A percentile compares a stretch with the other conserved stretches of the same genome.
Evolutionary conservation across 2,888 invertebrate genomes (phyloP).

Genomic region (Coleophora flavipennella): DNA sequence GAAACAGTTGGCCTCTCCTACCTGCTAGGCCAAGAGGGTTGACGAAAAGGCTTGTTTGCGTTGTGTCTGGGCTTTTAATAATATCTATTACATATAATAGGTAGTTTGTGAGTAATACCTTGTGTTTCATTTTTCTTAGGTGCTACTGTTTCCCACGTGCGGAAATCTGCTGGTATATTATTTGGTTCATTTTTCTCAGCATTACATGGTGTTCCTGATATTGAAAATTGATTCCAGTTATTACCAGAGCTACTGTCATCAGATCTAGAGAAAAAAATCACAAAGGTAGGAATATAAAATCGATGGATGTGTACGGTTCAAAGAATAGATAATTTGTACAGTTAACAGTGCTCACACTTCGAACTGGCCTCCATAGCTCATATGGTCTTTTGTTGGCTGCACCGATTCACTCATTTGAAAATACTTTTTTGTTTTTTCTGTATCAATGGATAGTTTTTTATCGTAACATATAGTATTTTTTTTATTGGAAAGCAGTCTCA

Average conservation of each 20-base stretch:
- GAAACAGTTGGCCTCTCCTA: no score
- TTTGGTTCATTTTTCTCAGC: conserved; percentile 7
- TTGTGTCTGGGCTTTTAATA: no score
- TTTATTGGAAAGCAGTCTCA: conserved; percentile 27
- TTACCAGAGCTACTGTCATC: conserved; percentile 16
- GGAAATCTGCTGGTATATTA: conserved; percentile 35
- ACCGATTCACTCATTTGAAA: conserved; percentile 48
- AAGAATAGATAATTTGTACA: not conserved
- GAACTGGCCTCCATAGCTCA: conserved; percentile 45
- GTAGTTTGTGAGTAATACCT: conserved; percentile 22
- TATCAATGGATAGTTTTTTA: conserved; percentile 30
- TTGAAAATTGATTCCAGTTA: conserved; percentile 13
- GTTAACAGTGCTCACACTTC: conserved; percentile 36
- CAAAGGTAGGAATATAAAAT: no score
- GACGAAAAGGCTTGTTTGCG: no score
- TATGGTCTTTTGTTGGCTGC: conserved; percentile 36
- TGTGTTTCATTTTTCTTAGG: conserved; percentile 16
- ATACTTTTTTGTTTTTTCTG: conserved; percentile 27
- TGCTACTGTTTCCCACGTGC: conserved; percentile 43
- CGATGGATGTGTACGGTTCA: no score
- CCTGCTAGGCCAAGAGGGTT: no score
- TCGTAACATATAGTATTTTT: conserved; percentile 31
- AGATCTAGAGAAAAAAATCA: conserved; percentile 21
- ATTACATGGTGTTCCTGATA: conserved; percentile 15
- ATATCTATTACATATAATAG: no score